Conservation (phyloP, 2,113 vertebrate genomes). For the Polypterus senegalus region DNA sequence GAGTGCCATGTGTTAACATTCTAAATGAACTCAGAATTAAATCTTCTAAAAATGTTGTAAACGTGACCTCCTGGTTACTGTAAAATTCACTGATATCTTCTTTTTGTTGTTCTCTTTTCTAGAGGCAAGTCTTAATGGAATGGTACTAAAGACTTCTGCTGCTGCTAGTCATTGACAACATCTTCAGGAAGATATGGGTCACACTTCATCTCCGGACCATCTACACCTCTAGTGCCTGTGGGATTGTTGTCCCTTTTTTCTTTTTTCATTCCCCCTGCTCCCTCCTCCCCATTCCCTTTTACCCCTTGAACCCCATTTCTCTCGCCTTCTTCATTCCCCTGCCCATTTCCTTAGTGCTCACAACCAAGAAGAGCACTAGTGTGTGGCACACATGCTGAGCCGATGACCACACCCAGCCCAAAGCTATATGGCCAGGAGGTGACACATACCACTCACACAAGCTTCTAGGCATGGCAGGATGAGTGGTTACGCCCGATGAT, state of each 20-base stretch:
- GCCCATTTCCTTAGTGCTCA: neutral
- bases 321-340: neutral
- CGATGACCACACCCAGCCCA: no score
- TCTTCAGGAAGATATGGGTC: constrained; percentile 19
- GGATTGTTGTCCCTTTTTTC: neutral
- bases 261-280: neutral
- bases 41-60: constrained; percentile 22
- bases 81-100: neutral
- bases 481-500: constrained; percentile 64
- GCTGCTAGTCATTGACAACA: neutral
- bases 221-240: constrained; percentile 10
- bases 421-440: no score
- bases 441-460: constrained; percentile 23
- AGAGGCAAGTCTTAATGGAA: constrained; percentile 15
- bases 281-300: constrained; percentile 5
- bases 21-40: neutral
- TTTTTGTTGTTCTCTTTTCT: constrained; percentile 9
- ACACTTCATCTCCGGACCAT: constrained; percentile 7
- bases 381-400: no score
- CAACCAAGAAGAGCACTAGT: no score
- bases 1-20: no score
- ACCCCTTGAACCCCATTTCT: constrained; percentile 2
- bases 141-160: constrained; percentile 10
- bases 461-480: constrained; percentile 68
- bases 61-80: constrained; percentile 7